Percentiles rank a stretch among this genome's conserved stretches.
These are phyloP conservation scores for Orthonyx spaldingii DNA, from an alignment of 2,113 vertebrate species.

Conservation along the genomic window DNA sequence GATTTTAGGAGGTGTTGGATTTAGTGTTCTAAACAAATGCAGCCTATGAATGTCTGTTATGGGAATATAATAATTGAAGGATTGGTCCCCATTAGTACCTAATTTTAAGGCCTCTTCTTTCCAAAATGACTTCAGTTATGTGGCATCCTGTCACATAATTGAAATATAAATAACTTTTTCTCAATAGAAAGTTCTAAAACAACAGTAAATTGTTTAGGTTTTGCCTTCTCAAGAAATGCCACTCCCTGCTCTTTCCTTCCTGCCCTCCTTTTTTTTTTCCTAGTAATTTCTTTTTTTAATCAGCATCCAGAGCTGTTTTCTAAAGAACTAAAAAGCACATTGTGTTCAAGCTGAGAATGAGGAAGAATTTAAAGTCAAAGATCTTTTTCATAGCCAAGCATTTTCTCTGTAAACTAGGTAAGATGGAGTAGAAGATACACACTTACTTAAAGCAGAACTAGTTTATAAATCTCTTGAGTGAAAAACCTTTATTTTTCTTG, in stretches of 20 bases:
- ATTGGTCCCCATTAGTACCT: not conserved
- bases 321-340: not conserved
- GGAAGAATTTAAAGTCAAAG: not conserved
- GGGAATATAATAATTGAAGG: not conserved
- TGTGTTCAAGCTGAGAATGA: not conserved
- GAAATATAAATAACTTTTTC: not conserved
- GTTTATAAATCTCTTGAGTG: not conserved
- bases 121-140: not conserved
- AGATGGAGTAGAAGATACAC: not conserved
- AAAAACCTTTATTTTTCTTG: not conserved
- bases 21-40: not conserved
- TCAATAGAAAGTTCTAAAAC: not conserved
- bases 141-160: not conserved
- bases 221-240: not conserved
- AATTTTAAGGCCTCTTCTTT: not conserved
- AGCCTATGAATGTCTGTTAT: not conserved
- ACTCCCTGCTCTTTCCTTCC: not conserved
- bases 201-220: not conserved
- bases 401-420: not conserved
- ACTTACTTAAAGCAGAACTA: not conserved
- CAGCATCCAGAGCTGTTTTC: not conserved
- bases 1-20: not conserved
- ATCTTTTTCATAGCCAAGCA: not conserved
- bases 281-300: not conserved
- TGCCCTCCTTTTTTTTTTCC: rapidly evolving